Evolutionary conservation across 2,888 invertebrate genomes (phyloP).

Genomic region (Pilophorus perplexus): DNA sequence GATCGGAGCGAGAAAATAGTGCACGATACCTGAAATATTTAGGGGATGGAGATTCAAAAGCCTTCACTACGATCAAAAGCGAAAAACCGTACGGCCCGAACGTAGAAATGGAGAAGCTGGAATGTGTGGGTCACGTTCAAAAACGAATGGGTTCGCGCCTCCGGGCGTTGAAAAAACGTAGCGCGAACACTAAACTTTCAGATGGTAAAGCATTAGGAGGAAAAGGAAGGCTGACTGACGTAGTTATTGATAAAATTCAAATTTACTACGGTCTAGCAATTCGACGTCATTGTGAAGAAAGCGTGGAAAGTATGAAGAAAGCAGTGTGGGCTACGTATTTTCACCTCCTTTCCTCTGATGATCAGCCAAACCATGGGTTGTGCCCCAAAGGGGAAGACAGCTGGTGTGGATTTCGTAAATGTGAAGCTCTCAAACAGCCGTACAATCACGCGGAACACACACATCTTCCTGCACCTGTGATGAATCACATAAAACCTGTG

Average conservation of each 20-base stretch:
- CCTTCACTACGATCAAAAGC: background rate
- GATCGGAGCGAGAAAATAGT: background rate
- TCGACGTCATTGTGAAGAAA: conserved; percentile 45
- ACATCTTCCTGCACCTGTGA: too few species aligned
- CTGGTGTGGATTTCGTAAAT: too few species aligned
- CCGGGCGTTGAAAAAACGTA: conserved; percentile 32
- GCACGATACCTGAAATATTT: background rate
- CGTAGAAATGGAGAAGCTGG: conserved; percentile 12
- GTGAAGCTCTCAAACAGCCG: too few species aligned
- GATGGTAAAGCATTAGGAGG: conserved; percentile 43
- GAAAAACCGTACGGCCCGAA: conserved; percentile 2
- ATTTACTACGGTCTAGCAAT: conserved; percentile 49
- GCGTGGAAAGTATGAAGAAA: conserved; percentile 48
- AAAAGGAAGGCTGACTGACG: conserved; percentile 18
- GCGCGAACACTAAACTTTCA: conserved; percentile 48
- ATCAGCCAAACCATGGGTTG: conserved; percentile 36
- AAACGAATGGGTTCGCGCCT: conserved; percentile 44
- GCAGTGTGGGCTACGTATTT: conserved; percentile 49
- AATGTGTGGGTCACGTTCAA: conserved; percentile 23
- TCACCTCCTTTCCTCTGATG: background rate
- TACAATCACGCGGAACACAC: too few species aligned
- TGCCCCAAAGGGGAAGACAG: conserved; percentile 46
- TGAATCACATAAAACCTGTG: too few species aligned
- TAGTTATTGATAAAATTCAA: conserved; percentile 47
- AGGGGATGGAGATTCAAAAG: conserved; percentile 6